These are phyloP conservation scores for Pipistrellus nathusii DNA, from an alignment of 2,797 vertebrate genomes.

Conservation along the genomic window DNA sequence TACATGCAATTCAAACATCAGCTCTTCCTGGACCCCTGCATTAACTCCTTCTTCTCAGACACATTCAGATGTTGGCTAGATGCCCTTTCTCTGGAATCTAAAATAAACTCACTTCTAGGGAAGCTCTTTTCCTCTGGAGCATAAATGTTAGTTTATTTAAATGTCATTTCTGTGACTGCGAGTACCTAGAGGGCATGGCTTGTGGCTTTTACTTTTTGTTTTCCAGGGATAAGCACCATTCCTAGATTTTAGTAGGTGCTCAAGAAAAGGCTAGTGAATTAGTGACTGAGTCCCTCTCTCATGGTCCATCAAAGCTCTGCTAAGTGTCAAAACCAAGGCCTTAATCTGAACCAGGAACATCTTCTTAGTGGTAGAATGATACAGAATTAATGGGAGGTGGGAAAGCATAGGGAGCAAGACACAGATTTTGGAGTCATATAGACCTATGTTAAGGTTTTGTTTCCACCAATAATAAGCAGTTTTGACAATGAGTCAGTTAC, in stretches of 20 bases:
- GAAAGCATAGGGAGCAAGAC: accelerated
- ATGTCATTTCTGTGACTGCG: neutral
- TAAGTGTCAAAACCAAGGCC: neutral
- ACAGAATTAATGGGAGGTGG: neutral
- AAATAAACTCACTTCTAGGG: neutral
- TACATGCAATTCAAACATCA: neutral
- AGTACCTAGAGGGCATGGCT: neutral
- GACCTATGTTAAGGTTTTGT: neutral
- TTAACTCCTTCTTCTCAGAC: neutral
- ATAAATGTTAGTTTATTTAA: neutral
- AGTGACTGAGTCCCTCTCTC: neutral
- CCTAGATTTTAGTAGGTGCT: neutral
- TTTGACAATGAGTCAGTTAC: neutral
- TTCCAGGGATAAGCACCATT: neutral
- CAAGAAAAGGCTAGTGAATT: neutral
- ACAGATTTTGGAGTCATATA: neutral
- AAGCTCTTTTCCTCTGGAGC: too few relatives aligned
- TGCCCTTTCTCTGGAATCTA: neutral
- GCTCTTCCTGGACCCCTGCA: neutral
- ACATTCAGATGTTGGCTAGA: neutral
- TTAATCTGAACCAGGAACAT: neutral
- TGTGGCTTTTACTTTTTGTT: neutral
- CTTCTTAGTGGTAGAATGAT: neutral
- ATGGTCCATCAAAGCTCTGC: neutral
- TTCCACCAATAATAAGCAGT: neutral